Conservation (phyloP, 2,113 vertebrate genomes). For the Syngnathoides biaculeatus region DNA sequence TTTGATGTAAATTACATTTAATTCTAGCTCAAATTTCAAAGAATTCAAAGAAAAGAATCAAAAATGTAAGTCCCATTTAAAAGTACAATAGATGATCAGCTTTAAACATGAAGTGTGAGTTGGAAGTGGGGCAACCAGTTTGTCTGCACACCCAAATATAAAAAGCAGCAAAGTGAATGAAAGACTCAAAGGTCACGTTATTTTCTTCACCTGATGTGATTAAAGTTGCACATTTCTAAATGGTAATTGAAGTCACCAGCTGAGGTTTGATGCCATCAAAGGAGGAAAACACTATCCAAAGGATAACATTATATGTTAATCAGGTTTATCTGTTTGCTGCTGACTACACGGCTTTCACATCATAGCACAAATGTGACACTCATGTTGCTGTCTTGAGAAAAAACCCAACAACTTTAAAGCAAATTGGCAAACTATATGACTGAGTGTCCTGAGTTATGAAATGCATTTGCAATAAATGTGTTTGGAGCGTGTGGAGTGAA, state of each 20-base stretch:
- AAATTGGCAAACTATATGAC: too few species aligned
- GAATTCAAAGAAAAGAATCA: too few species aligned
- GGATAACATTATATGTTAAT: conserved; percentile 5
- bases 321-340: conserved; percentile 8
- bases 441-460: too few species aligned
- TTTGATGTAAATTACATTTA: too few species aligned
- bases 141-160: not conserved
- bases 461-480: not conserved
- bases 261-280: conserved; percentile 18
- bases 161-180: conserved; percentile 7
- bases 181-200: conserved; percentile 3
- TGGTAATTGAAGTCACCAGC: conserved; percentile 18
- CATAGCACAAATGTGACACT: not conserved
- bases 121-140: not conserved
- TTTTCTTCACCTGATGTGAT: conserved; percentile 34
- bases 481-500: not conserved
- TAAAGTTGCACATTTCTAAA: conserved; percentile 16
- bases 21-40: too few species aligned
- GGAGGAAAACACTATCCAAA: conserved; percentile 18
- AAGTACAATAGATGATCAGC: too few species aligned
- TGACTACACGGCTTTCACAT: not conserved
- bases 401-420: too few species aligned
- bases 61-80: too few species aligned
- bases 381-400: too few species aligned
- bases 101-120: not conserved